Percentiles rank a stretch among this genome's conserved stretches.
Evolutionary conservation across 2,888 invertebrate species (phyloP).

Genomic region (Branchipolynoe longqiensis): DNA sequence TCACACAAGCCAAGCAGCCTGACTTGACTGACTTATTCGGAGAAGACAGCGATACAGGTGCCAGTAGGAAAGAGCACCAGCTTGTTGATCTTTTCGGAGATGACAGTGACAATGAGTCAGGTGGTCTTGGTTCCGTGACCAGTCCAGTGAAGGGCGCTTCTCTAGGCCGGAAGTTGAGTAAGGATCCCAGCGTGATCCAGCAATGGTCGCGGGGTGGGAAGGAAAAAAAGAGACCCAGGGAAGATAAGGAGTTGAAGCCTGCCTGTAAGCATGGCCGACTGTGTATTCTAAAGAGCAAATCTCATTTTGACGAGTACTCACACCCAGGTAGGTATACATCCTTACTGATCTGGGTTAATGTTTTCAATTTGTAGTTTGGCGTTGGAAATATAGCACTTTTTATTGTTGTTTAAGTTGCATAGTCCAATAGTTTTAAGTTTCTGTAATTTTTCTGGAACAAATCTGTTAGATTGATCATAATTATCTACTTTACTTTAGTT

Average conservation of each 20-base stretch:
- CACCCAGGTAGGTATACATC: too few relatives aligned
- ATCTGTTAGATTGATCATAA: too few relatives aligned
- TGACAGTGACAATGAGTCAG: background rate
- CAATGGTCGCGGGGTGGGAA: constrained; percentile 34
- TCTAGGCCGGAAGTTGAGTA: background rate
- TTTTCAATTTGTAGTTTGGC: too few relatives aligned
- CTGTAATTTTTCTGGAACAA: too few relatives aligned
- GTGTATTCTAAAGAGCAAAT: constrained; percentile 92
- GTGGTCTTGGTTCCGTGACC: background rate
- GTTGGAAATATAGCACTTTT: too few relatives aligned
- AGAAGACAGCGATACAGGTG: background rate
- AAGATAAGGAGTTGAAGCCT: constrained; percentile 65
- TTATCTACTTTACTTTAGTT: too few relatives aligned
- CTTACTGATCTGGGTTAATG: too few relatives aligned
- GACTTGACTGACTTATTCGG: too few relatives aligned
- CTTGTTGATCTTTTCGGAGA: background rate
- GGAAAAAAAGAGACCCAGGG: background rate
- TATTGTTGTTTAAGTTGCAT: too few relatives aligned
- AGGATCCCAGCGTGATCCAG: background rate
- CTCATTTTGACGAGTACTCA: constrained; percentile 90
- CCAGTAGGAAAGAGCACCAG: background rate
- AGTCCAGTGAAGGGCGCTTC: background rate
- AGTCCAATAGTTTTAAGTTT: too few relatives aligned
- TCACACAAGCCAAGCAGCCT: too few relatives aligned
- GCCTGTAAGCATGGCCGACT: constrained; percentile 88